These are phyloP conservation scores for Achroia grisella DNA, from an alignment of 1,140 invertebrate genomes.

Conservation along the genomic window DNA sequence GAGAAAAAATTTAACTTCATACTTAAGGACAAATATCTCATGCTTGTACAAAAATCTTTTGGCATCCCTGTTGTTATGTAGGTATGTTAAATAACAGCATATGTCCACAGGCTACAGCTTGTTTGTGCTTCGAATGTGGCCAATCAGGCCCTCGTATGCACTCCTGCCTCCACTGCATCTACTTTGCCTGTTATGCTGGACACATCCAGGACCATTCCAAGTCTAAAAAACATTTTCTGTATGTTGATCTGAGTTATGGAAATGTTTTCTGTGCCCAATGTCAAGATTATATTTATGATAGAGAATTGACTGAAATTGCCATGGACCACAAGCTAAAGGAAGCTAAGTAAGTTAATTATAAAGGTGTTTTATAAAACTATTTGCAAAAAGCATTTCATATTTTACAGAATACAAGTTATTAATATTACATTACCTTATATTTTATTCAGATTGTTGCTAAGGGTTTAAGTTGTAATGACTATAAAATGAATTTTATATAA, in stretches of 20 bases:
- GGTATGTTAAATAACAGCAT: too few species aligned
- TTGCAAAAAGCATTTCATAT: too few species aligned
- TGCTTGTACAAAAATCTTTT: too few species aligned
- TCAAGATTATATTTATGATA: conserved; percentile 93
- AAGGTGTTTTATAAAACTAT: background rate
- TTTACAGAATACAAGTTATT: too few species aligned
- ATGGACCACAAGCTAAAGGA: conserved; percentile 70
- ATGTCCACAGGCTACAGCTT: conserved; percentile 78
- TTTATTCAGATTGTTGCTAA: too few species aligned
- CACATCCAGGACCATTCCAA: conserved; percentile 92
- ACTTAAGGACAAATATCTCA: too few species aligned
- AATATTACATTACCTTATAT: too few species aligned
- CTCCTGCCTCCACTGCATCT: conserved; percentile 93
- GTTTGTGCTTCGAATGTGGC: conserved; percentile 85
- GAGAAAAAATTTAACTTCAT: too few species aligned
- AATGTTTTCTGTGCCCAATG: conserved; percentile 94
- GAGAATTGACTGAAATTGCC: conserved; percentile 78
- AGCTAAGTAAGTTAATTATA: conserved; percentile 71
- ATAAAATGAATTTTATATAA: too few species aligned
- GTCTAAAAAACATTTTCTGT: conserved; percentile 86
- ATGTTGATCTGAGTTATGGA: conserved; percentile 91
- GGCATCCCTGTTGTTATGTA: conserved; percentile 5
- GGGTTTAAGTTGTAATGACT: too few species aligned
- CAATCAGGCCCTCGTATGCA: conserved; percentile 84
- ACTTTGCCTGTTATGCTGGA: conserved; percentile 88